phyloP scores from a whole-genome alignment of 2,797 vertebrate species.

The Octomys mimax region DNA sequence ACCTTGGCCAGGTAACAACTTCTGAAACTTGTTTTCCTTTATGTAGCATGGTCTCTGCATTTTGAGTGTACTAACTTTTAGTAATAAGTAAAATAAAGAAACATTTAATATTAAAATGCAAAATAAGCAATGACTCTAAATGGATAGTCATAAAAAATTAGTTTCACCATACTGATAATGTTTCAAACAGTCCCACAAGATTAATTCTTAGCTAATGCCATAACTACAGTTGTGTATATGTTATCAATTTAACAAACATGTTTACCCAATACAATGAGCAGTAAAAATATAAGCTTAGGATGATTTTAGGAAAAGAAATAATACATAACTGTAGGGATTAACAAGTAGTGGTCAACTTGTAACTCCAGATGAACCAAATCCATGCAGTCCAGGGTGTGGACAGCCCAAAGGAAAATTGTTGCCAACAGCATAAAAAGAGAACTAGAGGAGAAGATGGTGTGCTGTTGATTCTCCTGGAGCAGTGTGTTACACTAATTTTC shows the following conservation, averaged over 20 bases:
- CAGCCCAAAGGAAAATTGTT: background rate
- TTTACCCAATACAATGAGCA: background rate
- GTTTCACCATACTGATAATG: background rate
- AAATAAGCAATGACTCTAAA: background rate
- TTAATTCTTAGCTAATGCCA: background rate
- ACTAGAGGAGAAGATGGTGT: background rate
- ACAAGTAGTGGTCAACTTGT: background rate
- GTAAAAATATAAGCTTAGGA: background rate
- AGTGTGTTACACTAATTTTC: background rate
- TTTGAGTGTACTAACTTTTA: background rate
- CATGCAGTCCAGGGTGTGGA: too few species aligned
- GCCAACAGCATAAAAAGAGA: background rate
- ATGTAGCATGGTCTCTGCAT: background rate
- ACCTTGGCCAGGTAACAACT: background rate
- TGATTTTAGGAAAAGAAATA: background rate
- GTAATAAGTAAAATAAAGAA: background rate
- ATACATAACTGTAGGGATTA: background rate
- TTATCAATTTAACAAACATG: background rate
- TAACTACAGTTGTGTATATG: background rate
- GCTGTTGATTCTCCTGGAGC: background rate
- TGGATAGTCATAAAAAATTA: constrained; percentile 6
- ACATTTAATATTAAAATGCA: constrained; percentile 6
- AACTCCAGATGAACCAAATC: background rate
- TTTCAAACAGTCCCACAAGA: constrained; percentile 3
- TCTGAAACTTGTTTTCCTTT: background rate